Evolutionary conservation across 2,888 invertebrate species (phyloP), one percentile per base, ranked within the genome.

Genomic region (Laothoe populi): DNA sequence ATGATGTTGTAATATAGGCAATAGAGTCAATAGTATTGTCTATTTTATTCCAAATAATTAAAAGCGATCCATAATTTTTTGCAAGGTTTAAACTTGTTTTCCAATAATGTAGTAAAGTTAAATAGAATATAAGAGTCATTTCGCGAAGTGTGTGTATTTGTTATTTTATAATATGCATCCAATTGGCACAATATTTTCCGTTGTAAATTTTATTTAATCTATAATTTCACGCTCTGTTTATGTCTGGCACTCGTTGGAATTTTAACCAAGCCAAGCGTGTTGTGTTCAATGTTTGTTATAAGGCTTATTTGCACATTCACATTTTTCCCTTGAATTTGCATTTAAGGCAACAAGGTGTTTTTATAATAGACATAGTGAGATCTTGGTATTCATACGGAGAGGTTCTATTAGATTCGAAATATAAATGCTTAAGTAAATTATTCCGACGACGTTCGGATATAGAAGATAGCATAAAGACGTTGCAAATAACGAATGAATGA

Each of bases 221-320:
- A 24, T 21, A 57, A 40, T 8, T 23, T 58, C 40, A 58, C 42
- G 24, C 23, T 58, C 57, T 40, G 40, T 40, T 42, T 58, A 8
- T 58, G 24, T 45, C 24, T 45, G 13, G 31, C 40, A 58, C 57
- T 24, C 19, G 8, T 40, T 58, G 38, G 24, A 40, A 40, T 57
- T 11, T 66, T 66, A n/a, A n/a, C n/a, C n/a, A n/a, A n/a, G n/a
- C 4, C 23, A 26, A 53, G 19, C 35, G 53, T 35, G 19, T 35
- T 53, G 42, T 40, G 23, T 57, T 60, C 46, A 64, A 63, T 68
- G 62, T 40, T 40, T 58, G 57, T 64, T 38, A 42, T 59, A 40
- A 16, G 65, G 59, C 57, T 58, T 62, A 11, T 13, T n/a, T 31
- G 44, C 49, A 44, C 46, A 35, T n/a, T 19, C 31, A 11, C 26